Evolutionary conservation across 2,888 invertebrate genomes (phyloP).

Genomic region (Hypsopygia costalis): DNA sequence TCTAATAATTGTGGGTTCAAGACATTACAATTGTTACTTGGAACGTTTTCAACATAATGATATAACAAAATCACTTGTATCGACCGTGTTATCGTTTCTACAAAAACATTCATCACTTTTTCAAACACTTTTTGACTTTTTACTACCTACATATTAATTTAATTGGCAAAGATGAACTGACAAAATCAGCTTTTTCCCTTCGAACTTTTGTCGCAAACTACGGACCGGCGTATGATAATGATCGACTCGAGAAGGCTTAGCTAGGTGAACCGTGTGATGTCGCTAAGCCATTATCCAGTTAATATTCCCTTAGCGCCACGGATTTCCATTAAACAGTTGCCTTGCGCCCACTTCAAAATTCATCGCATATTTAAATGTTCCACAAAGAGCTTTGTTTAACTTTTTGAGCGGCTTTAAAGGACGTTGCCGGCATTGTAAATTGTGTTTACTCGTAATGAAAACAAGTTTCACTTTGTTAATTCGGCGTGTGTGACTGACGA

Average conservation of each 20-base stretch:
- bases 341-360: constrained; percentile 62
- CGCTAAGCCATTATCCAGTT: constrained; percentile 43
- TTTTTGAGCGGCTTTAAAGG: constrained; percentile 49
- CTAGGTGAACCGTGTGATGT: constrained; percentile 10
- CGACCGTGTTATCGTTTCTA: too few species aligned
- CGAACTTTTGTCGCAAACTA: neutral
- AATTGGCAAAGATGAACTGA: neutral
- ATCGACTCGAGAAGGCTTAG: constrained; percentile 3
- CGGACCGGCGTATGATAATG: constrained; percentile 4
- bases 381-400: constrained; percentile 65
- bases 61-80: too few species aligned
- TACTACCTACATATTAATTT: neutral
- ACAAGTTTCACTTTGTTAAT: constrained; percentile 9
- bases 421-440: constrained; percentile 36
- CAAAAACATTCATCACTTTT: too few species aligned
- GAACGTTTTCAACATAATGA: too few species aligned
- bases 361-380: constrained; percentile 67
- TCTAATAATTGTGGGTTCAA: too few species aligned
- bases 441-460: constrained; percentile 21
- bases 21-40: too few species aligned
- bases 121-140: too few species aligned
- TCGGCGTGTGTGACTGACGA: neutral
- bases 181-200: neutral
- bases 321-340: constrained; percentile 66
- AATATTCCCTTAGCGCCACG: constrained; percentile 60